phyloP scores from a whole-genome alignment of 1,140 invertebrate species.

The Apis cerana region DNA sequence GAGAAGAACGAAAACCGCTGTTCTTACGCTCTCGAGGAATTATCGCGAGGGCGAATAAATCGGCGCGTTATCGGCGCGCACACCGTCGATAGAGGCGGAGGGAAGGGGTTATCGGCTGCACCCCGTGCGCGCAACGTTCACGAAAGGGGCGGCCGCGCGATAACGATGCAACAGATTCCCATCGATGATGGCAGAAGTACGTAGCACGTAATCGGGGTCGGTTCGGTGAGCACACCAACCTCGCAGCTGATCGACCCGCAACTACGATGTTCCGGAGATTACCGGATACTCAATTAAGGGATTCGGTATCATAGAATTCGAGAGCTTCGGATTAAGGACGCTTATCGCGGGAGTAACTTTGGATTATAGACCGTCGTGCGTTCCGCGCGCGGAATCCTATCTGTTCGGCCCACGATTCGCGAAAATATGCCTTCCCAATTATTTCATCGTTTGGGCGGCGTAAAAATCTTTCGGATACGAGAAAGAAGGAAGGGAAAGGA shows the following conservation, averaged over 20 bases:
- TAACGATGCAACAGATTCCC: constrained; percentile 50
- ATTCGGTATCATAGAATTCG: constrained; percentile 71
- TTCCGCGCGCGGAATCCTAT: too few relatives aligned
- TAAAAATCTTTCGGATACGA: too few relatives aligned
- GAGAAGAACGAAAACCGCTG: constrained; percentile 16
- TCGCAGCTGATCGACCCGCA: constrained; percentile 58
- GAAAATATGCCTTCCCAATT: too few relatives aligned
- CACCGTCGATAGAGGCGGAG: constrained; percentile 7
- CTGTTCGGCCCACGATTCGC: too few relatives aligned
- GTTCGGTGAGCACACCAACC: constrained; percentile 14
- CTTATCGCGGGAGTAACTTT: constrained; percentile 66
- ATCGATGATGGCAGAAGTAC: constrained; percentile 42
- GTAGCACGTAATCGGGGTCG: constrained; percentile 1
- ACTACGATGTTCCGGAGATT: constrained; percentile 65
- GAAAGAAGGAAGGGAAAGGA: too few relatives aligned
- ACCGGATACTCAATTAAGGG: constrained; percentile 69
- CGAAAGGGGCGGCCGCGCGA: constrained; percentile 38
- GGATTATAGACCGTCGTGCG: constrained; percentile 46
- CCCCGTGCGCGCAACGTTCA: background rate
- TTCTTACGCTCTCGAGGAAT: constrained; percentile 42
- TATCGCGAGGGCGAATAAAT: constrained; percentile 43
- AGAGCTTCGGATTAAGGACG: constrained; percentile 67
- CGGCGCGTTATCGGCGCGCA: constrained; percentile 24
- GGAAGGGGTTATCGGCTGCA: constrained; percentile 29
- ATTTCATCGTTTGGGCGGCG: too few relatives aligned